Evolutionary conservation across 2,888 invertebrate genomes (phyloP).

Genomic region (Drosophila helvetica): DNA sequence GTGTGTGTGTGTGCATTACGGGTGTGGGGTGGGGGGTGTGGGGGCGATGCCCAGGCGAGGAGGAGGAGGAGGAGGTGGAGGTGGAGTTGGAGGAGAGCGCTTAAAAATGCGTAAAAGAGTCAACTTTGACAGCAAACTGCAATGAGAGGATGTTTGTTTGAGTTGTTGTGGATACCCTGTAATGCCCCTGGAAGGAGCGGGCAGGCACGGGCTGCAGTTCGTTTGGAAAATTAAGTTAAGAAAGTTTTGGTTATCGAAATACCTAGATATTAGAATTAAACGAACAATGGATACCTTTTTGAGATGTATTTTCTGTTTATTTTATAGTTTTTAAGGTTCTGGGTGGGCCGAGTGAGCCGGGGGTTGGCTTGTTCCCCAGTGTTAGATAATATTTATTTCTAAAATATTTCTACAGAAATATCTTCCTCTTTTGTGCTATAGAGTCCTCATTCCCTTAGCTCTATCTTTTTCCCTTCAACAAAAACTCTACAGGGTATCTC

Average conservation of each 20-base stretch:
- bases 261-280: too few species aligned
- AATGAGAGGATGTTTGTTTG: slow-evolving; percentile 43
- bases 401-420: too few species aligned
- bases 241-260: too few species aligned
- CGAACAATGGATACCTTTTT: too few species aligned
- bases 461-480: too few species aligned
- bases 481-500: not conserved
- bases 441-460: too few species aligned
- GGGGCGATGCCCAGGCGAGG: slow-evolving; percentile 25
- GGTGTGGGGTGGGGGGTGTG: slow-evolving; percentile 7
- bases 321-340: too few species aligned
- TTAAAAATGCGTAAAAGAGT: slow-evolving; percentile 77
- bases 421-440: too few species aligned
- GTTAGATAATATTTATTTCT: too few species aligned
- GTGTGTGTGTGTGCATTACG: slow-evolving; percentile 6
- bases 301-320: too few species aligned
- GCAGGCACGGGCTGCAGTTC: not conserved
- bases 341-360: too few species aligned
- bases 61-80: slow-evolving; percentile 19
- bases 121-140: slow-evolving; percentile 68
- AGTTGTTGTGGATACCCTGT: slow-evolving; percentile 37
- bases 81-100: slow-evolving; percentile 53
- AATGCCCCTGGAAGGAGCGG: not conserved
- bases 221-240: not conserved
- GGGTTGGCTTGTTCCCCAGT: too few species aligned